Evolutionary conservation across 2,113 vertebrate genomes (phyloP).

Genomic region (Carettochelys insculpta): DNA sequence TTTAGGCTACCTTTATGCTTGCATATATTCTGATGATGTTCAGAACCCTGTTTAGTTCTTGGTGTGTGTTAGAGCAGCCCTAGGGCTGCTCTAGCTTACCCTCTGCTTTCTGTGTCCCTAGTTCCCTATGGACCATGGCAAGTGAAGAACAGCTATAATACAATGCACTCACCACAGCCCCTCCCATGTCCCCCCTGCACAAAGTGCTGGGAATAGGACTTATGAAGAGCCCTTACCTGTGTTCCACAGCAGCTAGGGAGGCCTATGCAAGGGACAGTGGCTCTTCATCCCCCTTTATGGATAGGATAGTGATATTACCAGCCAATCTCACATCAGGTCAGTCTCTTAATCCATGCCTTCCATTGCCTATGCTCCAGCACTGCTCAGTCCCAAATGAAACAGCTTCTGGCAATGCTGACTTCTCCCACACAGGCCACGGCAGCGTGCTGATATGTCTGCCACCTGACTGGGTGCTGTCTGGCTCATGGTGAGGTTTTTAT

Average conservation of each 20-base stretch:
- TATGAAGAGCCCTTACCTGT: constrained; percentile 13
- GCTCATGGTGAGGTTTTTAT: neutral
- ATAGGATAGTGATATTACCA: neutral
- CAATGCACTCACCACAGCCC: constrained; percentile 17
- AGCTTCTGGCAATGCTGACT: neutral
- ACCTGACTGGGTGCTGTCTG: neutral
- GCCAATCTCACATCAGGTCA: neutral
- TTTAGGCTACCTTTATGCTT: neutral
- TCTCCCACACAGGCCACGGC: neutral
- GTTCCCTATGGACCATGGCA: constrained; percentile 5
- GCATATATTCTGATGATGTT: neutral
- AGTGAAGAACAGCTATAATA: neutral
- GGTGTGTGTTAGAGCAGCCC: neutral
- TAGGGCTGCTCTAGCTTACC: neutral
- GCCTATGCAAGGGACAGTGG: neutral
- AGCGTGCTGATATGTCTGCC: neutral
- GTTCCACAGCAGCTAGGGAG: neutral
- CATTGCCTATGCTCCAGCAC: neutral
- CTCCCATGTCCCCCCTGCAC: neutral
- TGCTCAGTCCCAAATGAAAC: neutral
- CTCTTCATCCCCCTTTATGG: neutral
- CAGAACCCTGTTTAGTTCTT: neutral
- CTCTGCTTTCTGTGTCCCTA: neutral
- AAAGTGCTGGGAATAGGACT: neutral
- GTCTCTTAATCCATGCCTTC: neutral